Evolutionary conservation across 2,797 vertebrate genomes (phyloP).

Genomic region (Linurgus olivaceus): DNA sequence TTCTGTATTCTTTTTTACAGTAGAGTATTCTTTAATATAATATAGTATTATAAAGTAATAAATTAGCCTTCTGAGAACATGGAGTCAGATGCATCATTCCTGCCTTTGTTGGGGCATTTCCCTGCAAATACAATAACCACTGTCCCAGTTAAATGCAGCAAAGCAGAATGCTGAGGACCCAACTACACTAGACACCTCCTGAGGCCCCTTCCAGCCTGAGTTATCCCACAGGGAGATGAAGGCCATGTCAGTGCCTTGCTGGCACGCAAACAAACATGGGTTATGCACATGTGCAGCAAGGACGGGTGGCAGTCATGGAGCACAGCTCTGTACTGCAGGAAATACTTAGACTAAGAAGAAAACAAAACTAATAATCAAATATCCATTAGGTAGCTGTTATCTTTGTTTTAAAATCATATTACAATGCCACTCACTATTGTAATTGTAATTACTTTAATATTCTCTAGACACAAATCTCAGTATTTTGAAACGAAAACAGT

Average conservation of each 20-base stretch:
- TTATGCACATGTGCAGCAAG: rapidly evolving
- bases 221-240: neutral
- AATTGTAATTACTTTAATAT: neutral
- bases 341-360: neutral
- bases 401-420: neutral
- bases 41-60: too few relatives aligned
- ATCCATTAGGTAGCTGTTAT: neutral
- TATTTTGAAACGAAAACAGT: neutral
- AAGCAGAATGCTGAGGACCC: neutral
- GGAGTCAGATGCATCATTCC: too few relatives aligned
- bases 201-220: neutral
- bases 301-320: neutral
- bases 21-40: too few relatives aligned
- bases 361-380: neutral
- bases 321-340: neutral
- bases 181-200: neutral
- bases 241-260: neutral
- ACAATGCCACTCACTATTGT: neutral
- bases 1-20: too few relatives aligned
- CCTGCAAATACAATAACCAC: neutral
- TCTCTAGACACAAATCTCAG: neutral
- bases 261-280: rapidly evolving
- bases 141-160: neutral
- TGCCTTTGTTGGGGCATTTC: too few relatives aligned
- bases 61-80: too few relatives aligned